These are phyloP conservation scores for Rhagophthalmus giganteus DNA, from an alignment of 2,888 invertebrate species.

Conservation along the genomic window DNA sequence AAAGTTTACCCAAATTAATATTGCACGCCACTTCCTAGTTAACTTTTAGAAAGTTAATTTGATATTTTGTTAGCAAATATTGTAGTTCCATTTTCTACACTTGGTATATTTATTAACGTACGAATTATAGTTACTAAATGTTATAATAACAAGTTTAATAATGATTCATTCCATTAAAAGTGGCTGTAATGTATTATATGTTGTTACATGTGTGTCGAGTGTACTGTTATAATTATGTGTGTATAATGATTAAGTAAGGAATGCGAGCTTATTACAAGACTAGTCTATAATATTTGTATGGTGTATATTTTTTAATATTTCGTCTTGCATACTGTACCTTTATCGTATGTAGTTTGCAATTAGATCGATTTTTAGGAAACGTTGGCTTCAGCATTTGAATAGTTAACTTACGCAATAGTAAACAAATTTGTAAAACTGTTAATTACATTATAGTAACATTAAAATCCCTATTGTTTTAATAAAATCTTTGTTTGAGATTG, in stretches of 20 bases:
- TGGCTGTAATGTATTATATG: constrained; percentile 21
- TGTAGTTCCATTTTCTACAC: no score
- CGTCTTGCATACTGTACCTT: not conserved
- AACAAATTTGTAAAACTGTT: constrained; percentile 20
- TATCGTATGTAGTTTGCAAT: not conserved
- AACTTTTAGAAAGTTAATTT: no score
- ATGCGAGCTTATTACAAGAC: constrained; percentile 21
- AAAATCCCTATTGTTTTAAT: constrained; percentile 20
- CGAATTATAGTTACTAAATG: no score
- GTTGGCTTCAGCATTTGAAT: constrained; percentile 2
- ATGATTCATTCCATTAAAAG: constrained; percentile 25
- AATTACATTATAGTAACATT: constrained; percentile 16
- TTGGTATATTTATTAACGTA: not conserved
- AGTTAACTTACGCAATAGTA: constrained; percentile 13
- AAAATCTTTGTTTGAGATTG: constrained; percentile 19
- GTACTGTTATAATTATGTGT: constrained; percentile 1
- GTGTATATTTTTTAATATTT: constrained; percentile 4
- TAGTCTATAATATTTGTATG: constrained; percentile 19
- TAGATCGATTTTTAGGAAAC: constrained; percentile 3
- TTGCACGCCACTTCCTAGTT: no score
- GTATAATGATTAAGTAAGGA: constrained; percentile 3
- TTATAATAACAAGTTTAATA: constrained; percentile 8
- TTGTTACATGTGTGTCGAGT: constrained; percentile 14
- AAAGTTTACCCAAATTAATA: no score
- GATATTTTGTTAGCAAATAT: no score